These are phyloP conservation scores for Tachysurus fulvidraco DNA, from an alignment of 2,113 vertebrate species.

Conservation along the genomic window DNA sequence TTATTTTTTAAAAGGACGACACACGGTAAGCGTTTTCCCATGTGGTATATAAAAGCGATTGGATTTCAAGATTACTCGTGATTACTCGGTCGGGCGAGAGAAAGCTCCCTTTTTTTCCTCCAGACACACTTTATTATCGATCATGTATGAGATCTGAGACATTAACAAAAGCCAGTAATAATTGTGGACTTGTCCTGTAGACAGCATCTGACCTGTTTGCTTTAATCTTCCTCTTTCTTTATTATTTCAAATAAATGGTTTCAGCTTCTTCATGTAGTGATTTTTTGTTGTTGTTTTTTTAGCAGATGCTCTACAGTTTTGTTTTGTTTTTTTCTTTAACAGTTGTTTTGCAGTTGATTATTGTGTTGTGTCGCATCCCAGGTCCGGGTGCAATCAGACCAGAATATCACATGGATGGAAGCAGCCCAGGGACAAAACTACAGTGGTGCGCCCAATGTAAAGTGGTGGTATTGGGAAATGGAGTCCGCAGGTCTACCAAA, in stretches of 20 bases:
- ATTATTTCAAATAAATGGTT: neutral
- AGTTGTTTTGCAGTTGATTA: neutral
- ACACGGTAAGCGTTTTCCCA: neutral
- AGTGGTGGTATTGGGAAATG: slow-evolving; percentile 87
- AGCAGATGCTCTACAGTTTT: neutral
- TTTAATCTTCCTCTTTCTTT: neutral
- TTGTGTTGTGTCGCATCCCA: slow-evolving; percentile 40
- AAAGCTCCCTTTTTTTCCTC: neutral
- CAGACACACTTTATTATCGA: slow-evolving; percentile 25
- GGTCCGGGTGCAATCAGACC: slow-evolving; percentile 71
- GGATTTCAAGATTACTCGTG: neutral
- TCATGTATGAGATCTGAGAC: slow-evolving; percentile 25
- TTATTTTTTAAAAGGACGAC: neutral
- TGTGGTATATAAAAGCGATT: neutral
- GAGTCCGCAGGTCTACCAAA: slow-evolving; percentile 78
- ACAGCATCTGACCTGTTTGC: slow-evolving; percentile 22
- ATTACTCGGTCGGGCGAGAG: neutral
- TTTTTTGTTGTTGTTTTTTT: neutral
- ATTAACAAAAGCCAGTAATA: slow-evolving; percentile 45
- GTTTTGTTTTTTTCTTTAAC: neutral
- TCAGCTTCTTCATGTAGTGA: neutral
- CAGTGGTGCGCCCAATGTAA: slow-evolving; percentile 90
- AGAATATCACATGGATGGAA: slow-evolving; percentile 61
- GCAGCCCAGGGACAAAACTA: slow-evolving; percentile 65
- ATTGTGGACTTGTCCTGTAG: slow-evolving; percentile 8